Evolutionary conservation across 1,140 invertebrate genomes (phyloP).

Genomic region (Drosophila auraria): DNA sequence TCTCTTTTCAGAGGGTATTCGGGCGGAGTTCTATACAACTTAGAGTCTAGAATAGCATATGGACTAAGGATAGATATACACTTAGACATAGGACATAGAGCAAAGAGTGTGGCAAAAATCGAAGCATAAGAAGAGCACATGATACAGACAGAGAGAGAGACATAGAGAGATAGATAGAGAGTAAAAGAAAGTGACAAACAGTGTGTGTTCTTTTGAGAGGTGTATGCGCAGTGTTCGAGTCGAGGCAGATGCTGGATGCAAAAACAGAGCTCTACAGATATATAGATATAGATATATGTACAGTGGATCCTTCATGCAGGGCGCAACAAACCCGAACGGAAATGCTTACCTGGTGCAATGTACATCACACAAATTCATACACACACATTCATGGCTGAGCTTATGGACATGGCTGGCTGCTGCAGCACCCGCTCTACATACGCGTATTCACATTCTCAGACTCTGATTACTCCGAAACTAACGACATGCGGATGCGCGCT

Average conservation of each 20-base stretch:
- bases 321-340: slow-evolving; percentile 35
- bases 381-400: slow-evolving; percentile 18
- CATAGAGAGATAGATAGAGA: slow-evolving; percentile 3
- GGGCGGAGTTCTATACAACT: slow-evolving; percentile 62
- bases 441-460: slow-evolving; percentile 25
- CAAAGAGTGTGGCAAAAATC: slow-evolving; percentile 39
- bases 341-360: slow-evolving; percentile 53
- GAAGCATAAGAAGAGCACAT: slow-evolving; percentile 31
- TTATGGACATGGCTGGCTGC: slow-evolving; percentile 15
- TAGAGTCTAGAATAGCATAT: slow-evolving; percentile 63
- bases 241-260: slow-evolving; percentile 44
- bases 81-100: slow-evolving; percentile 38
- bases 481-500: slow-evolving; percentile 75
- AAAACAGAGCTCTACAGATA: slow-evolving; percentile 14
- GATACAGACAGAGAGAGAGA: slow-evolving; percentile 35
- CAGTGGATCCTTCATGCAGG: slow-evolving; percentile 16
- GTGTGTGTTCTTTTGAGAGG: slow-evolving; percentile 29
- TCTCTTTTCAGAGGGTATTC: slow-evolving; percentile 33
- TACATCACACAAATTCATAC: slow-evolving; percentile 41
- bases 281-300: background rate
- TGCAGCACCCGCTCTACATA: slow-evolving; percentile 11
- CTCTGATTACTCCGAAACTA: slow-evolving; percentile 25
- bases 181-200: slow-evolving; percentile 33
- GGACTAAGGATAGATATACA: slow-evolving; percentile 57
- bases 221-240: slow-evolving; percentile 45